These are phyloP conservation scores for Peromyscus melanophrys DNA, from an alignment of 2,797 vertebrate genomes.

Conservation along the genomic window DNA sequence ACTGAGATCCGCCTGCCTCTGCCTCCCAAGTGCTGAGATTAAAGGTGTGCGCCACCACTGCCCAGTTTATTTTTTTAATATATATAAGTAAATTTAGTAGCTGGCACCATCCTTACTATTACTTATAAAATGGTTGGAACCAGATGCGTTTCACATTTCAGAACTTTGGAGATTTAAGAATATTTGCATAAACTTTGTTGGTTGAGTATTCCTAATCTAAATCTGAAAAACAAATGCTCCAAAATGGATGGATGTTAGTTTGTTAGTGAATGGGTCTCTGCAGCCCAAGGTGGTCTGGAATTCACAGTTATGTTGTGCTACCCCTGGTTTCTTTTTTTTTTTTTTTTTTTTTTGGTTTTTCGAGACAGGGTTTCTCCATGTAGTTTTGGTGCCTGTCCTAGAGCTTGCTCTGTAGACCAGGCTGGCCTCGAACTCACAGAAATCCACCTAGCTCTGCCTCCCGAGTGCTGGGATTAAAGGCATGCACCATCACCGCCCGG, in stretches of 20 bases:
- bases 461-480: no score
- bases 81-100: constrained; percentile 25
- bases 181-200: not conserved
- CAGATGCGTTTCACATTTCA: not conserved
- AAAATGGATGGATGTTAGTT: not conserved
- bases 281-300: not conserved
- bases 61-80: not conserved
- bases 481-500: no score
- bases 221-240: not conserved
- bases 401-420: no score
- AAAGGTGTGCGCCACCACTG: no score
- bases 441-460: no score
- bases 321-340: not conserved
- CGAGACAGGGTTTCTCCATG: no score
- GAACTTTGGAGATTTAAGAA: not conserved
- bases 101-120: not conserved
- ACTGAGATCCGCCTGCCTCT: no score
- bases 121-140: not conserved
- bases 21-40: no score
- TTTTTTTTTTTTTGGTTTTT: no score
- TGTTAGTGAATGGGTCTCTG: not conserved
- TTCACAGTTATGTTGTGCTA: not conserved
- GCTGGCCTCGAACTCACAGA: no score
- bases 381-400: no score
- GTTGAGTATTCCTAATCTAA: not conserved